These are phyloP conservation scores for Prunella strophiata DNA, from an alignment of 2,797 vertebrate genomes.

Conservation along the genomic window DNA sequence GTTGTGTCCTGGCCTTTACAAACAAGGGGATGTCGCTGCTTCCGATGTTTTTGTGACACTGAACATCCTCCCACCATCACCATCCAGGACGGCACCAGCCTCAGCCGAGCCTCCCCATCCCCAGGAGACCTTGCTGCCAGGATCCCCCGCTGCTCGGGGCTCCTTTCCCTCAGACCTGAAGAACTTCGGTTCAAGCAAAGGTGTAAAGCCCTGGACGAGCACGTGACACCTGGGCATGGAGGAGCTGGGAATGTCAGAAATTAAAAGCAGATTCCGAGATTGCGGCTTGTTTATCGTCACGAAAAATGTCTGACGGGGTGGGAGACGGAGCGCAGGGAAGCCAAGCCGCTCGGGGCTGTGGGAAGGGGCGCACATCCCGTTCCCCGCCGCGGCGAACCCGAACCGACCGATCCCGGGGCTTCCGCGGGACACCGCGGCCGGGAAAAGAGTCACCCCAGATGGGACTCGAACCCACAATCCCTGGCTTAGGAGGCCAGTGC, in stretches of 20 bases:
- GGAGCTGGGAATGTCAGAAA: neutral
- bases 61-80: fast-evolving
- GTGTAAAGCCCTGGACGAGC: fast-evolving
- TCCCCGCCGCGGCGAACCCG: fast-evolving
- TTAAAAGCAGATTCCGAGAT: fast-evolving
- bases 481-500: constrained; percentile 73
- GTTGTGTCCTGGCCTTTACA: neutral
- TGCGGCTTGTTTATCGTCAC: fast-evolving
- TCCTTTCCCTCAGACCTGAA: fast-evolving
- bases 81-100: fast-evolving
- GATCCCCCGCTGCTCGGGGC: fast-evolving
- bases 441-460: constrained; percentile 58
- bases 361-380: fast-evolving
- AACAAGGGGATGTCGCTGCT: no score
- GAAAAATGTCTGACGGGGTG: fast-evolving
- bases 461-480: constrained; percentile 76
- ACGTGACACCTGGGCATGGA: fast-evolving
- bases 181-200: fast-evolving
- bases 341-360: fast-evolving
- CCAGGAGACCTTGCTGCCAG: fast-evolving
- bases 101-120: no score
- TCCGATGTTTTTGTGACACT: fast-evolving
- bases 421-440: fast-evolving
- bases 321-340: fast-evolving
- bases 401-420: no score